These are phyloP conservation scores for Apamea crenata DNA, from an alignment of 2,888 invertebrate species.

Conservation along the genomic window DNA sequence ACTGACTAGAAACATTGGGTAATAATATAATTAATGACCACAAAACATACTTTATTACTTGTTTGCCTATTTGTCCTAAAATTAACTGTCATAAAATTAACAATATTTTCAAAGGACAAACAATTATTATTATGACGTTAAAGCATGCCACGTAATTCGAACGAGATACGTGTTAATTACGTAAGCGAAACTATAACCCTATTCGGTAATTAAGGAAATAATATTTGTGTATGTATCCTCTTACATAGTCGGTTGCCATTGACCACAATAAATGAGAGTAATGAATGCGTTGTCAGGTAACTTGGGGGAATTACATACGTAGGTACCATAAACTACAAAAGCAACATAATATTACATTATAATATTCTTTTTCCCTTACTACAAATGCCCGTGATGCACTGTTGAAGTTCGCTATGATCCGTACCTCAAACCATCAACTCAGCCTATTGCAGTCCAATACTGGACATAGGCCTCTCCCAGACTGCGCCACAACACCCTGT, in stretches of 20 bases:
- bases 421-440: neutral
- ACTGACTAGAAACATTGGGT: neutral
- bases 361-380: neutral
- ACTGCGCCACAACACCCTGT: neutral
- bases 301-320: slow-evolving; percentile 15
- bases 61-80: neutral
- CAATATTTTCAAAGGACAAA: neutral
- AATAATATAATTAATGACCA: neutral
- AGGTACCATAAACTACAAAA: neutral
- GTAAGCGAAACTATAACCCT: neutral
- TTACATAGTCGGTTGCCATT: neutral
- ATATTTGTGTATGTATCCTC: slow-evolving; percentile 6
- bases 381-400: neutral
- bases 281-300: neutral
- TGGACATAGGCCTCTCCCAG: neutral
- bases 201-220: neutral
- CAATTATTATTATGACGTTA: neutral
- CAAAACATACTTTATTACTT: neutral
- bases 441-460: neutral
- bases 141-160: neutral
- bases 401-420: neutral
- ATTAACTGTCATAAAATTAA: neutral
- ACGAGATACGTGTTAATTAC: neutral
- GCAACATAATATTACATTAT: neutral
- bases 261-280: slow-evolving; percentile 1